Conservation (phyloP, 2,888 invertebrate genomes). For the Ypsolopha sequella region DNA sequence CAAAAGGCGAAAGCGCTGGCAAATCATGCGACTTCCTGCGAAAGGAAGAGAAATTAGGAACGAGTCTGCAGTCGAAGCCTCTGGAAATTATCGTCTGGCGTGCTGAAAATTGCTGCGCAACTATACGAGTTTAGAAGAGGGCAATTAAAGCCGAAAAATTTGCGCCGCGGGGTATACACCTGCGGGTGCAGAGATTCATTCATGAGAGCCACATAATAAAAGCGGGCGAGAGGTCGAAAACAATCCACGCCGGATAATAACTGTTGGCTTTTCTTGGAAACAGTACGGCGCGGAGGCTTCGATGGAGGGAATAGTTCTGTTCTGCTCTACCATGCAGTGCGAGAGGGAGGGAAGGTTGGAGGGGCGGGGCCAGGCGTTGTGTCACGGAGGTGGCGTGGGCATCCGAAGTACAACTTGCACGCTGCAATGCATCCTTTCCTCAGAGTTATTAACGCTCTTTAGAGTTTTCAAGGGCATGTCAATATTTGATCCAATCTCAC, state of each 20-base stretch:
- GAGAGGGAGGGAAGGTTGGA: conserved; percentile 21
- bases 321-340: conserved; percentile 32
- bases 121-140: conserved; percentile 44
- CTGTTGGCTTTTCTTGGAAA: conserved; percentile 67
- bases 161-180: conserved; percentile 55
- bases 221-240: conserved; percentile 51
- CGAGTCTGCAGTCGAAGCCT: conserved; percentile 36
- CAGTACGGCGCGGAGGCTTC: conserved; percentile 22
- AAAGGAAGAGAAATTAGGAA: conserved; percentile 36
- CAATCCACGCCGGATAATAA: conserved; percentile 61
- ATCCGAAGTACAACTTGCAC: conserved; percentile 24
- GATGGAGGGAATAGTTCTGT: conserved; percentile 41
- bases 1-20: conserved; percentile 33
- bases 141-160: conserved; percentile 44
- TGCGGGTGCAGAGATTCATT: conserved; percentile 58
- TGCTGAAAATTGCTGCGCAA: conserved; percentile 54
- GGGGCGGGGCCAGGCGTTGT: conserved; percentile 45
- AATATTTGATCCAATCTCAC: not conserved
- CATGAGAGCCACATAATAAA: conserved; percentile 48
- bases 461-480: conserved; percentile 11
- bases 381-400: conserved; percentile 51
- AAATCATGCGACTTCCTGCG: conserved; percentile 52
- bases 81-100: conserved; percentile 58
- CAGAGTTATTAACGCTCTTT: conserved; percentile 43
- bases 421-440: conserved; percentile 41